Percentiles rank a stretch among this genome's conserved stretches.
phyloP scores from a whole-genome alignment of 2,888 invertebrate species.

The Drosophila anomalata region DNA sequence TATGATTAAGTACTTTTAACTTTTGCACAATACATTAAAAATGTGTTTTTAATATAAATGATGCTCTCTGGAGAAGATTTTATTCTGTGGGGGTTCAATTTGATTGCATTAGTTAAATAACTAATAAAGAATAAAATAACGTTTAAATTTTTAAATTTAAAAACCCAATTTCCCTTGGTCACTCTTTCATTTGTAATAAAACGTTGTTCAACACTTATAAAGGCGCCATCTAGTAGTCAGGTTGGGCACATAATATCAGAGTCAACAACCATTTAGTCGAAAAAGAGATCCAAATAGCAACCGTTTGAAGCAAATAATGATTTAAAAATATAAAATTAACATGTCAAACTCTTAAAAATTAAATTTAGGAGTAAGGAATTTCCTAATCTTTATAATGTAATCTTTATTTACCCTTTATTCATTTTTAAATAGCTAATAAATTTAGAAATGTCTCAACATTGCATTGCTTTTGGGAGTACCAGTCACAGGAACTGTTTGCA shows the following conservation, averaged over 20 bases:
- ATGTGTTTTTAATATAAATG: constrained; percentile 68
- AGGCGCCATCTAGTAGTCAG: background rate
- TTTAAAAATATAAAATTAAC: background rate
- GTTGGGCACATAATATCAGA: background rate
- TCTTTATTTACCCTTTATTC: no score
- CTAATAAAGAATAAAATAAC: background rate
- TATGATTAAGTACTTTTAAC: constrained; percentile 73
- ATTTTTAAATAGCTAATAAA: background rate
- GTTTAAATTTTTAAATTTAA: background rate
- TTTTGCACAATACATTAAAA: constrained; percentile 72
- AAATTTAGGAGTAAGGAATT: background rate
- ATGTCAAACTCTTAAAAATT: background rate
- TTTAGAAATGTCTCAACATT: background rate
- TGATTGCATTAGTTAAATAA: background rate
- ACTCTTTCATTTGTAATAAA: background rate
- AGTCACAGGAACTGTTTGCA: background rate
- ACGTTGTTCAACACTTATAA: background rate
- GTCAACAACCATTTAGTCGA: background rate
- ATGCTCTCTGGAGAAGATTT: background rate
- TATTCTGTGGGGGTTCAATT: background rate
- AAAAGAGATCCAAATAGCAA: background rate
- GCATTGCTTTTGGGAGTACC: background rate
- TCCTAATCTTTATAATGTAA: background rate
- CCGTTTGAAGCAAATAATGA: background rate
- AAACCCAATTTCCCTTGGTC: background rate